A percentile compares a stretch with the other conserved stretches of the same genome.
These are phyloP conservation scores for Drosophila cognata DNA, from an alignment of 2,888 invertebrate species.

Conservation along the genomic window DNA sequence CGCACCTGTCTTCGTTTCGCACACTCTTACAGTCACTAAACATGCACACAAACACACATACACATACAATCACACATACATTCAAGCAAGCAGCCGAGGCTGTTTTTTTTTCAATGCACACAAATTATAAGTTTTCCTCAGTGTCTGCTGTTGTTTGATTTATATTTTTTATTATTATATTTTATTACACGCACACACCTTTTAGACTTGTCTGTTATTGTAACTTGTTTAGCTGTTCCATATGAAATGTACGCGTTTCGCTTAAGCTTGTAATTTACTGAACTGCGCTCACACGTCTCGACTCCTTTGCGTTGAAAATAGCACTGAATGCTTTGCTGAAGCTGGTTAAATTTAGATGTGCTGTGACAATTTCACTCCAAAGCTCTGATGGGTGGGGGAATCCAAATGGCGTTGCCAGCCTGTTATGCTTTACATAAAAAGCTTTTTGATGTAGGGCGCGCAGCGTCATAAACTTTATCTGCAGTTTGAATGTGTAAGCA, in stretches of 20 bases:
- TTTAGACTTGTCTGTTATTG: slow-evolving; percentile 29
- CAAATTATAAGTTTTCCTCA: slow-evolving; percentile 27
- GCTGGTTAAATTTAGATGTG: slow-evolving; percentile 33
- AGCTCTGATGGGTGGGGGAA: slow-evolving; percentile 36
- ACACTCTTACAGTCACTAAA: slow-evolving; percentile 37
- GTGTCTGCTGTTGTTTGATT: slow-evolving; percentile 24
- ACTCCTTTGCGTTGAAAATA: slow-evolving; percentile 44
- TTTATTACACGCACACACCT: slow-evolving; percentile 41
- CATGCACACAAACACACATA: slow-evolving; percentile 10
- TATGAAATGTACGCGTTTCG: slow-evolving; percentile 45
- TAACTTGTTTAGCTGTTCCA: slow-evolving; percentile 40
- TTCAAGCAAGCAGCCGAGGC: slow-evolving; percentile 20
- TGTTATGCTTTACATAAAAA: neutral
- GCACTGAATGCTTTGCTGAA: slow-evolving; percentile 32
- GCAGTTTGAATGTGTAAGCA: slow-evolving; percentile 14
- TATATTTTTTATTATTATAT: slow-evolving; percentile 2
- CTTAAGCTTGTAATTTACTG: slow-evolving; percentile 26
- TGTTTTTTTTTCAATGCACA: slow-evolving; percentile 44
- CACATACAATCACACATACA: slow-evolving; percentile 21
- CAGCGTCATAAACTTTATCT: neutral
- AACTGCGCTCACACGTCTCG: slow-evolving; percentile 39
- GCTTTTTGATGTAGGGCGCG: slow-evolving; percentile 22
- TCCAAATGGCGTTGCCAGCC: slow-evolving; percentile 40
- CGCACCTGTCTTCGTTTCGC: slow-evolving; percentile 57
- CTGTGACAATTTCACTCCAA: slow-evolving; percentile 26